These are phyloP conservation scores for Triplophysa tibetana DNA, from an alignment of 2,113 vertebrate species.

Conservation along the genomic window DNA sequence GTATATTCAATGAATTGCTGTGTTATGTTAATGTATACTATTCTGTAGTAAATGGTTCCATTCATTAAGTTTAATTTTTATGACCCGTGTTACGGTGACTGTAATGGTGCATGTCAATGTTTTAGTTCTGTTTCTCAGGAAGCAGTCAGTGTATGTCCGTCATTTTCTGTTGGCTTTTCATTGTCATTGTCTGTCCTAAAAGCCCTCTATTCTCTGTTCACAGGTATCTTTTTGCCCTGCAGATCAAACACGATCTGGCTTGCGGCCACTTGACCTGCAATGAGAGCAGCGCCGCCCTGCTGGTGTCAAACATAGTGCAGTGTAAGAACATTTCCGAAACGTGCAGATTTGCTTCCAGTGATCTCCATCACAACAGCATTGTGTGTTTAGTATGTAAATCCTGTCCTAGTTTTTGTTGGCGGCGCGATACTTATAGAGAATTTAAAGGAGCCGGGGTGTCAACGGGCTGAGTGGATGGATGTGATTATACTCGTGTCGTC, in stretches of 20 bases:
- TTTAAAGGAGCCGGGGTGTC: background rate
- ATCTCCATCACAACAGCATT: background rate
- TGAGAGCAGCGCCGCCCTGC: slow-evolving; percentile 89
- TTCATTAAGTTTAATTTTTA: too few species aligned
- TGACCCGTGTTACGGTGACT: too few species aligned
- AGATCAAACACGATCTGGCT: slow-evolving; percentile 93
- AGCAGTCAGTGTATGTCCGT: background rate
- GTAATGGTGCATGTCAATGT: too few species aligned
- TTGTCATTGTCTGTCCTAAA: background rate
- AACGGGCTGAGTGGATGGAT: background rate
- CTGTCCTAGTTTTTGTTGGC: background rate
- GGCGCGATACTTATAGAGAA: background rate
- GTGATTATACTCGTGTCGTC: background rate
- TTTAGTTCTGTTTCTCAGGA: too few species aligned
- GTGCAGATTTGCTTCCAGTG: too few species aligned
- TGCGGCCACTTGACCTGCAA: slow-evolving; percentile 88
- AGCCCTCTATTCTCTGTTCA: slow-evolving; percentile 25
- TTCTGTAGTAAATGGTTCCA: too few species aligned
- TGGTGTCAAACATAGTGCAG: slow-evolving; percentile 94
- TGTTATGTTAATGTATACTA: too few species aligned
- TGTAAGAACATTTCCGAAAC: slow-evolving; percentile 75
- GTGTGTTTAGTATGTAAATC: background rate
- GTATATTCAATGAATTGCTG: too few species aligned
- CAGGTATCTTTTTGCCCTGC: slow-evolving; percentile 98
- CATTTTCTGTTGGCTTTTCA: background rate